A percentile compares a stretch with the other conserved stretches of the same genome.
phyloP scores from a whole-genome alignment of 1,140 invertebrate species.

The Littorina saxatilis region DNA sequence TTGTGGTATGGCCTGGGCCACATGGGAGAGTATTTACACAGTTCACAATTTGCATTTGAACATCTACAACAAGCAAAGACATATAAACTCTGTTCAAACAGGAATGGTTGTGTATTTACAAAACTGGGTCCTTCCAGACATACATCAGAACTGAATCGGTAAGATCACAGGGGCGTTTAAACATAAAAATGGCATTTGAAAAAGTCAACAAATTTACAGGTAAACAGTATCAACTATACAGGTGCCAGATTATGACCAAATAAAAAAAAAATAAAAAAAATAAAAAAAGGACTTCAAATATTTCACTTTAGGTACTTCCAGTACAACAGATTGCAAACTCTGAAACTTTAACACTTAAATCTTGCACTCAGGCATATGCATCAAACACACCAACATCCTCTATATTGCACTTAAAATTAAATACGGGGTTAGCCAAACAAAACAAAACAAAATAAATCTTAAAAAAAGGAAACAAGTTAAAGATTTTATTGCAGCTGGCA shows the following conservation, averaged over 20 bases:
- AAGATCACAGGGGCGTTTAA: slow-evolving; percentile 8
- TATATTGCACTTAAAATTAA: too few relatives aligned
- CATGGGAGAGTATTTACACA: background rate
- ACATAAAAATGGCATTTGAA: background rate
- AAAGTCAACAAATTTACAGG: background rate
- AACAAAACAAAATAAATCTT: too few relatives aligned
- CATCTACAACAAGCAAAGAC: background rate
- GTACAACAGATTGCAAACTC: background rate
- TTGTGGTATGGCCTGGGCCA: background rate
- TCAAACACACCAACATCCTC: too few relatives aligned
- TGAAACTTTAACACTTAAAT: background rate
- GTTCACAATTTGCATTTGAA: background rate
- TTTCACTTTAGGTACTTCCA: background rate
- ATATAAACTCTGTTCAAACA: background rate
- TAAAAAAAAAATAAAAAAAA: background rate
- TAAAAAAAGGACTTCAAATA: background rate
- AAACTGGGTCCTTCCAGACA: background rate
- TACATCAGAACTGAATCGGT: background rate
- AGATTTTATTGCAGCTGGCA: too few relatives aligned
- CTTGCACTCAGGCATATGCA: too few relatives aligned
- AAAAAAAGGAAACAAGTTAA: too few relatives aligned
- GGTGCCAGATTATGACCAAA: too few relatives aligned
- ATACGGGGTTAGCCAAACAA: too few relatives aligned
- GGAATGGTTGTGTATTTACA: background rate
- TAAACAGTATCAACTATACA: background rate